These are phyloP conservation scores for Phengaris arion DNA, from an alignment of 2,888 invertebrate genomes.

Conservation along the genomic window DNA sequence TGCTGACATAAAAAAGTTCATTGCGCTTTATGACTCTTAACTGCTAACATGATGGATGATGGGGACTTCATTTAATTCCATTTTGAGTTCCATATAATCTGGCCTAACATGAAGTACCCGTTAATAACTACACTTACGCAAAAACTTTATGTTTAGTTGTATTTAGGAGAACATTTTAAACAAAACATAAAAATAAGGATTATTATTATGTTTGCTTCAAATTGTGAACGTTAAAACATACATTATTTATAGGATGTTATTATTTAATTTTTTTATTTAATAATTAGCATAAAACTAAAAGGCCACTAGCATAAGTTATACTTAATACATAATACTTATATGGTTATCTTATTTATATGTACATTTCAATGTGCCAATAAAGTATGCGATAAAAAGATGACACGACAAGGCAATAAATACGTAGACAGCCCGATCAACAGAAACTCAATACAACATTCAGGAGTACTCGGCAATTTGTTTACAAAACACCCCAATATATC, in stretches of 20 bases:
- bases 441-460: constrained; percentile 21
- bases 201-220: background rate
- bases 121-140: background rate
- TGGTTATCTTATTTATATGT: constrained; percentile 13
- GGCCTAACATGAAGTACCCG: background rate
- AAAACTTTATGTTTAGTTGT: background rate
- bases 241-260: background rate
- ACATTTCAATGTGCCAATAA: constrained; percentile 26
- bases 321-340: constrained; percentile 1
- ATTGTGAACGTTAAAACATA: background rate
- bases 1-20: constrained; percentile 26
- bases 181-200: background rate
- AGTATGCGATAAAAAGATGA: constrained; percentile 9
- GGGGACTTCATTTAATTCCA: background rate
- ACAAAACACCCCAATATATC: constrained; percentile 23
- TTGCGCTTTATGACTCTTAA: constrained; percentile 27
- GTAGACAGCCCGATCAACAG: constrained; percentile 10
- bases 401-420: constrained; percentile 23
- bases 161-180: background rate
- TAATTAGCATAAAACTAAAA: constrained; percentile 15
- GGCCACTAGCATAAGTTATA: constrained; percentile 17
- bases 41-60: constrained; percentile 7
- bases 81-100: background rate
- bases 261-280: background rate
- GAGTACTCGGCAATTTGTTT: constrained; percentile 10